A percentile compares a stretch with the other conserved stretches of the same genome.
Evolutionary conservation across 2,888 invertebrate genomes (phyloP).

Genomic region (Invenusta paracnida): DNA sequence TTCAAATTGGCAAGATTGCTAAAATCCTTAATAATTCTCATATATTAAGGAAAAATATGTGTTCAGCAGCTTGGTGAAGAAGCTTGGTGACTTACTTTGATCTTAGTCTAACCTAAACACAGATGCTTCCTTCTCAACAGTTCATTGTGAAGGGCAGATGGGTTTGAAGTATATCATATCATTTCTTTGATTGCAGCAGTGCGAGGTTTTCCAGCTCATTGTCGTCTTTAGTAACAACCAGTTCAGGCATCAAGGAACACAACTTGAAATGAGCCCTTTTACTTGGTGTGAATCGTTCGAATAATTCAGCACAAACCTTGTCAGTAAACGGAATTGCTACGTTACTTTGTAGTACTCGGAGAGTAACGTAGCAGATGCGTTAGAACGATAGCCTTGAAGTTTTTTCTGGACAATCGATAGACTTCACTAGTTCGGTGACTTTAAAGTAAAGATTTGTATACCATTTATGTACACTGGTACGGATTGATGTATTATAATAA

Average conservation of each 20-base stretch:
- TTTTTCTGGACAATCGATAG: background rate
- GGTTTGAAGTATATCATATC: background rate
- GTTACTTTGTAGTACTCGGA: background rate
- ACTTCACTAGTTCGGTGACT: background rate
- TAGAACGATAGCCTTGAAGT: background rate
- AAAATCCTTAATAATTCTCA: background rate
- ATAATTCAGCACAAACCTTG: background rate
- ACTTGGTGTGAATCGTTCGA: background rate
- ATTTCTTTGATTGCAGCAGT: background rate
- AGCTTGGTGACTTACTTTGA: background rate
- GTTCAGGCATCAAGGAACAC: background rate
- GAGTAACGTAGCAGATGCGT: background rate
- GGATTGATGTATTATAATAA: background rate
- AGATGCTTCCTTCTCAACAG: background rate
- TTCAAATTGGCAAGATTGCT: background rate
- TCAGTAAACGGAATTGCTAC: background rate
- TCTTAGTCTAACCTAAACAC: background rate
- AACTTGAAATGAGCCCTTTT: background rate
- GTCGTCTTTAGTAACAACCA: background rate
- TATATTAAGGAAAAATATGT: background rate
- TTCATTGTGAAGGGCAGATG: background rate
- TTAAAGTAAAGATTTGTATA: background rate
- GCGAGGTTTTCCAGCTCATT: background rate
- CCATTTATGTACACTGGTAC: background rate
- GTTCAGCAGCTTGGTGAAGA: background rate